Percentiles rank a stretch among this genome's conserved stretches.
Conservation (phyloP, 2,888 invertebrate genomes). For the Stramonita haemastoma region DNA sequence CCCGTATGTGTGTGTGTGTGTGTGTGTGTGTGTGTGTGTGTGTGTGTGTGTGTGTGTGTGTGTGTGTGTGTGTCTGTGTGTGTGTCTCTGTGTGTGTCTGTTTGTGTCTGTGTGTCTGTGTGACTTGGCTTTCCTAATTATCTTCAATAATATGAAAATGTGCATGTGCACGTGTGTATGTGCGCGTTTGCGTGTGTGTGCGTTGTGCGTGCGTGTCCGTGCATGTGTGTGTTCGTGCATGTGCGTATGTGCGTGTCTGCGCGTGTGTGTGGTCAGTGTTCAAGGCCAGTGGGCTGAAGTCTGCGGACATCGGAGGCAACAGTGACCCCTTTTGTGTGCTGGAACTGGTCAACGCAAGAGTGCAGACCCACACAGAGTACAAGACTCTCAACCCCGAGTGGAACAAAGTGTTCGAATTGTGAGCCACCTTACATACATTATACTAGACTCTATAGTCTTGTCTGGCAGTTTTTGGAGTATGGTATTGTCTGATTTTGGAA, state of each 20-base stretch:
- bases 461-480: conserved; percentile 26
- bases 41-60: background rate
- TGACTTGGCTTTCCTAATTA: background rate
- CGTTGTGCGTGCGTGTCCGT: background rate
- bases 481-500: conserved; percentile 7
- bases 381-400: conserved; percentile 97
- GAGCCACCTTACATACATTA: conserved; percentile 80
- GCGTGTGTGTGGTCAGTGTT: conserved; percentile 81
- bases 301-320: conserved; percentile 97
- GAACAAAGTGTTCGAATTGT: conserved; percentile 99
- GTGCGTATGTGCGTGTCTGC: background rate
- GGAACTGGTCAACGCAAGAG: conserved; percentile 93
- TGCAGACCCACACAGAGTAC: conserved; percentile 99
- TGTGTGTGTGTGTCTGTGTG: background rate
- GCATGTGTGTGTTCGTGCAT: background rate
- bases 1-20: background rate
- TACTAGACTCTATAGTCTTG: background rate
- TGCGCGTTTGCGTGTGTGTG: background rate
- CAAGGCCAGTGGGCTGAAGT: conserved; percentile 88
- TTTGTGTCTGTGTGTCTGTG: background rate
- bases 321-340: conserved; percentile 99
- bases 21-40: background rate
- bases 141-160: no score
- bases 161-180: background rate
- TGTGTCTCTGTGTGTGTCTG: background rate